These are phyloP conservation scores for Enteromius unitaeniatus DNA, from an alignment of 2,797 vertebrate genomes.

Conservation along the genomic window DNA sequence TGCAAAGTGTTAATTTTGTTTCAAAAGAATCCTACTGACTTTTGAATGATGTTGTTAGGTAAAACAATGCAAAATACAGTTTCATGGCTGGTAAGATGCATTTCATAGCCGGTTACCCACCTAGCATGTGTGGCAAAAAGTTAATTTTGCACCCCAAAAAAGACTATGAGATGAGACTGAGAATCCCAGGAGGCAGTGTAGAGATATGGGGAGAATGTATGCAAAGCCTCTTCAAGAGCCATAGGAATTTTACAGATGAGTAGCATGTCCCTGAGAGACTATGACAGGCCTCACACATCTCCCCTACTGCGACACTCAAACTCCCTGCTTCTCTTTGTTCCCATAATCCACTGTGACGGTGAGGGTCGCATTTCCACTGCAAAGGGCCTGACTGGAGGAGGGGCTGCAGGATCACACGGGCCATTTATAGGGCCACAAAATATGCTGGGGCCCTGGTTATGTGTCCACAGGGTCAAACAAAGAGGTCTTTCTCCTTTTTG, in stretches of 20 bases:
- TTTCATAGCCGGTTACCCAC: neutral
- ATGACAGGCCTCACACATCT: slow-evolving; percentile 80
- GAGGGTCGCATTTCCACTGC: slow-evolving; percentile 56
- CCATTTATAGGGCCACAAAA: slow-evolving; percentile 46
- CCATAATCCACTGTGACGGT: slow-evolving; percentile 76
- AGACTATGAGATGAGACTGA: slow-evolving; percentile 10
- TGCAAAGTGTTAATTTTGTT: neutral
- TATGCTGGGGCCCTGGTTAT: slow-evolving; percentile 35
- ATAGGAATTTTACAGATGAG: slow-evolving; percentile 65
- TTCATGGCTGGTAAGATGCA: neutral
- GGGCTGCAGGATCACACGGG: slow-evolving; percentile 47
- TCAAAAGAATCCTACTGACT: neutral
- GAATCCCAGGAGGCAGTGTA: slow-evolving; percentile 32
- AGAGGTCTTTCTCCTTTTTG: slow-evolving; percentile 45
- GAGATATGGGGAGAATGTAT: slow-evolving; percentile 67
- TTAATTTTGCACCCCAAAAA: slow-evolving; percentile 9
- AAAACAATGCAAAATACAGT: neutral
- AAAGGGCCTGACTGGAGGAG: slow-evolving; percentile 40
- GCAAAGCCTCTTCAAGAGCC: slow-evolving; percentile 73
- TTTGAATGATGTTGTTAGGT: neutral
- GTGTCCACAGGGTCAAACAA: slow-evolving; percentile 54
- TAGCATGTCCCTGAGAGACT: slow-evolving; percentile 70
- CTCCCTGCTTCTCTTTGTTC: slow-evolving; percentile 81
- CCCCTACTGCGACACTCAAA: slow-evolving; percentile 73
- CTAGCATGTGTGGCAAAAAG: slow-evolving; percentile 1